A percentile compares a stretch with the other conserved stretches of the same genome.
phyloP scores from a whole-genome alignment of 92 coral and sea anemone species.

The Epizoanthus rinbou region DNA sequence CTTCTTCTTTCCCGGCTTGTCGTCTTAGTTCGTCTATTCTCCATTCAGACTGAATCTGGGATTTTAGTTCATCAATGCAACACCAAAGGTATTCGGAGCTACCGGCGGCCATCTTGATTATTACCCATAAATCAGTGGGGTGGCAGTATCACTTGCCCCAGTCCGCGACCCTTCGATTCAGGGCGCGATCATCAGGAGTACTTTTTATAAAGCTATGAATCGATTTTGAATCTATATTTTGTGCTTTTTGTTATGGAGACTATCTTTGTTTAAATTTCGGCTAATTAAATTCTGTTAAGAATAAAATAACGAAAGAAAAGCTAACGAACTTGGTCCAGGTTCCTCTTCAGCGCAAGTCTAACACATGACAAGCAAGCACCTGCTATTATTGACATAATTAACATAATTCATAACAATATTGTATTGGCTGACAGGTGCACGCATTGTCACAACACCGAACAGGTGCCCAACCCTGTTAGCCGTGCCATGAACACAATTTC shows the following conservation, averaged over 20 bases:
- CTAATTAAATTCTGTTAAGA: no score
- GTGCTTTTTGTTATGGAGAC: no score
- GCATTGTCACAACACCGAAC: slow-evolving; percentile 6
- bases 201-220: no score
- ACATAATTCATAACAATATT: no score
- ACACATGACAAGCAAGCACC: not conserved
- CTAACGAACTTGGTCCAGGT: no score
- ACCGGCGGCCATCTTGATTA: slow-evolving; percentile 57
- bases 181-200: not conserved
- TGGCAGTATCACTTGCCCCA: no score
- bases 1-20: slow-evolving; percentile 31
- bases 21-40: slow-evolving; percentile 58
- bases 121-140: slow-evolving; percentile 40
- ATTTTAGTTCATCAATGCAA: slow-evolving; percentile 64
- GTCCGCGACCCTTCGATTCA: not conserved
- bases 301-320: no score
- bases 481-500: slow-evolving; percentile 19
- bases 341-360: no score
- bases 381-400: not conserved
- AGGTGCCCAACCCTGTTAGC: slow-evolving; percentile 9
- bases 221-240: no score
- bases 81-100: slow-evolving; percentile 64
- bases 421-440: not conserved
- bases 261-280: no score
- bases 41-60: slow-evolving; percentile 50